phyloP scores from a whole-genome alignment of 1,140 invertebrate species.

The Planococcus citri region DNA sequence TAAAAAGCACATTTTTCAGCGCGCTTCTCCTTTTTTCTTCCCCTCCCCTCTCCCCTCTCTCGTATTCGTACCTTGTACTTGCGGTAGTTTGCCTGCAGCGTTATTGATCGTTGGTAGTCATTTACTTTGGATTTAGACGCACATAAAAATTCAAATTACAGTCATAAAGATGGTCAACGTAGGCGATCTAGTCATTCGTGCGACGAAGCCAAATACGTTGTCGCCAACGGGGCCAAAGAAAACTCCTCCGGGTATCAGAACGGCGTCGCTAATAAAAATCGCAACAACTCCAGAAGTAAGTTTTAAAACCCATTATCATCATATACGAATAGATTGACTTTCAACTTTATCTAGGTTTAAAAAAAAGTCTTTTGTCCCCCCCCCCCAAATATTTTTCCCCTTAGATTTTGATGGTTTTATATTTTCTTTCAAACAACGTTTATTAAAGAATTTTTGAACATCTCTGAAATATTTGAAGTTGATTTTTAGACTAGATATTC shows the following conservation, averaged over 20 bases:
- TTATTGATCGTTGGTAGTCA: background rate
- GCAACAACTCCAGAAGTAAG: background rate
- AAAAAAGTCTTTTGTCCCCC: too few relatives aligned
- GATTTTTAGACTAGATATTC: too few relatives aligned
- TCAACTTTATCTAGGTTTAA: too few relatives aligned
- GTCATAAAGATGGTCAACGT: background rate
- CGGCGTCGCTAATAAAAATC: background rate
- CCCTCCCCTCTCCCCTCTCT: too few relatives aligned
- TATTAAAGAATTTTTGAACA: too few relatives aligned
- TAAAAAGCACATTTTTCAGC: background rate
- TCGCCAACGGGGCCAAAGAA: background rate
- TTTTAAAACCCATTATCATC: too few relatives aligned
- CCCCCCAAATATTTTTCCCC: too few relatives aligned
- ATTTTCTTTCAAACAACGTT: too few relatives aligned
- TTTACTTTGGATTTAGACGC: background rate
- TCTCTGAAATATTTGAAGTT: too few relatives aligned
- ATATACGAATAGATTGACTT: too few relatives aligned
- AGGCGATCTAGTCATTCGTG: background rate
- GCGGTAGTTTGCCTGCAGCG: background rate
- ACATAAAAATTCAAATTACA: background rate
- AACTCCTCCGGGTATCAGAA: background rate
- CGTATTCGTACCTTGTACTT: background rate
- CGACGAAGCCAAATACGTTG: background rate
- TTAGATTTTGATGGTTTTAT: too few relatives aligned
- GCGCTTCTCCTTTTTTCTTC: background rate